Conservation (phyloP, 2,797 vertebrate species). For the Peromyscus attwateri region DNA sequence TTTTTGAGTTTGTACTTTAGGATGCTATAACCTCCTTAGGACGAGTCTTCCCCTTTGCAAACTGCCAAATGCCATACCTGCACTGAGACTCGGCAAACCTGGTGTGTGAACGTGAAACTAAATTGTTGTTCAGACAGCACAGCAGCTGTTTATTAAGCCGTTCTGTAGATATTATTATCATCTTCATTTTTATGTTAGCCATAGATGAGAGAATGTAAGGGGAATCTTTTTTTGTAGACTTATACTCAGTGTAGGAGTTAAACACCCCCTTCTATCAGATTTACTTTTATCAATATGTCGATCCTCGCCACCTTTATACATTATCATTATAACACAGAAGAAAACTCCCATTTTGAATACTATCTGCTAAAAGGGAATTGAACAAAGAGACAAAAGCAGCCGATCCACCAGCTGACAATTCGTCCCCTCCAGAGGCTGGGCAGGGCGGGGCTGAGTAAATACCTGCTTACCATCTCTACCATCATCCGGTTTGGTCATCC, state of each 20-base stretch:
- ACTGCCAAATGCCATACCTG: not conserved
- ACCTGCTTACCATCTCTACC: too few species aligned
- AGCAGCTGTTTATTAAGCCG: not conserved
- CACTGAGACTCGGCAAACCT: not conserved
- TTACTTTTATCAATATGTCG: not conserved
- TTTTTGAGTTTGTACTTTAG: not conserved
- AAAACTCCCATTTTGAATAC: not conserved
- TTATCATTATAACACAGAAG: not conserved
- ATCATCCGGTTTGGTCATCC: too few species aligned
- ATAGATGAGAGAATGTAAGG: not conserved
- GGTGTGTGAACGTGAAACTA: not conserved
- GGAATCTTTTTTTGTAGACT: constrained; percentile 1
- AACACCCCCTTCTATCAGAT: not conserved
- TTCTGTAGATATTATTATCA: not conserved
- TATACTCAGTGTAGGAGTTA: not conserved
- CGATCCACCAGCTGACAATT: too few species aligned
- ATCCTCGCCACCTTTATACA: not conserved
- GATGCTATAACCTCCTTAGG: not conserved
- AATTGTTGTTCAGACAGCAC: not conserved
- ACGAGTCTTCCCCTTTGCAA: not conserved
- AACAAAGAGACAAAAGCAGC: not conserved
- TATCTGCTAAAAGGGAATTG: not conserved
- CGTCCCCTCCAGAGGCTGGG: too few species aligned
- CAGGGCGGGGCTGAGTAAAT: too few species aligned
- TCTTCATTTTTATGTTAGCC: not conserved